phyloP scores from a whole-genome alignment of 2,797 vertebrate species.

The Brachyrhaphis roseni region DNA sequence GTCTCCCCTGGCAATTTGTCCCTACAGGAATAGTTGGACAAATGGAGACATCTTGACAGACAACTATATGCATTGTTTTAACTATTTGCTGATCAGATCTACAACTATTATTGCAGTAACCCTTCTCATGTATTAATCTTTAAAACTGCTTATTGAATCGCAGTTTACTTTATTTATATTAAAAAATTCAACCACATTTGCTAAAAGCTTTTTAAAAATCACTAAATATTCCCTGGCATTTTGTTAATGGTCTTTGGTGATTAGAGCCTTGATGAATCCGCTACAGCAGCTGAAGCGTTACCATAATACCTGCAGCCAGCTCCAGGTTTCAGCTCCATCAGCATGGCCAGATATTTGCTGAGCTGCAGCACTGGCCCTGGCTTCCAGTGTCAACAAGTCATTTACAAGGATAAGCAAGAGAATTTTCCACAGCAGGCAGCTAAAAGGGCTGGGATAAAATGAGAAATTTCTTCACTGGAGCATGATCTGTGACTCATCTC shows the following conservation, averaged over 20 bases:
- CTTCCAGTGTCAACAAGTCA: constrained; percentile 48
- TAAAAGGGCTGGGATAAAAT: constrained; percentile 15
- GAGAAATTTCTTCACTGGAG: constrained; percentile 1
- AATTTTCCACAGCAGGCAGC: constrained; percentile 33
- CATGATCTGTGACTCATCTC: constrained; percentile 18
- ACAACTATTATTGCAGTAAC: neutral
- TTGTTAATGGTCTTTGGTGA: constrained; percentile 34
- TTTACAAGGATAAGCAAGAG: constrained; percentile 43
- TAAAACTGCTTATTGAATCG: neutral
- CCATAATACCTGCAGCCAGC: constrained; percentile 30
- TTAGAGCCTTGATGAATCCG: constrained; percentile 47
- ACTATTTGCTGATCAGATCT: neutral
- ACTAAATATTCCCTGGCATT: neutral
- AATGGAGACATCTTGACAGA: neutral
- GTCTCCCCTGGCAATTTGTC: neutral
- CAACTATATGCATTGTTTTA: neutral
- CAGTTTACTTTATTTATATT: neutral
- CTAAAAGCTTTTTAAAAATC: neutral
- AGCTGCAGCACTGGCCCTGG: constrained; percentile 27
- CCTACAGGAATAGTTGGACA: neutral
- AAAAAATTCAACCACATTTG: neutral
- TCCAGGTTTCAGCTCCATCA: constrained; percentile 38
- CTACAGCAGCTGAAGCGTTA: constrained; percentile 36
- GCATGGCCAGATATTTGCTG: constrained; percentile 39
- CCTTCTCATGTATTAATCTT: neutral